Conservation (phyloP, 2,797 vertebrate genomes). For the Tarsius wallacei region DNA sequence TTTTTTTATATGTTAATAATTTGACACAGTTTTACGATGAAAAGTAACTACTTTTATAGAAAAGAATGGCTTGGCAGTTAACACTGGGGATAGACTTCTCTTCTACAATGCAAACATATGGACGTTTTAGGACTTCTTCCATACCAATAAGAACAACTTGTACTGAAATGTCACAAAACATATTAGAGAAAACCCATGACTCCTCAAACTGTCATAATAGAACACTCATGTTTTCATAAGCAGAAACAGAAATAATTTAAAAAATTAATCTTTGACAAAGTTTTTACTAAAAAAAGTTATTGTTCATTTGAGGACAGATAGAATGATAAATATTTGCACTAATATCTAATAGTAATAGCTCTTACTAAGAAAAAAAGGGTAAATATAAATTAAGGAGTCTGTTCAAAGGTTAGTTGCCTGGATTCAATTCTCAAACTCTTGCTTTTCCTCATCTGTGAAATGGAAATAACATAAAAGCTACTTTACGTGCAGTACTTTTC, state of each 20-base stretch:
- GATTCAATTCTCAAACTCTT: background rate
- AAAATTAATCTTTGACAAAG: conserved; percentile 11
- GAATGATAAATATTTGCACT: background rate
- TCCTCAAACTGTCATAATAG: background rate
- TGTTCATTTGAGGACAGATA: background rate
- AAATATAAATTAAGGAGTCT: background rate
- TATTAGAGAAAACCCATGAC: background rate
- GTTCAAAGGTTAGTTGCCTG: background rate
- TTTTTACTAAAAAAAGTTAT: background rate
- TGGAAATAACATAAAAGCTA: background rate
- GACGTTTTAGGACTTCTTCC: background rate
- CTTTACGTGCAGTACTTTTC: background rate
- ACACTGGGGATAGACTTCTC: background rate
- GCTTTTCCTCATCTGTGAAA: background rate
- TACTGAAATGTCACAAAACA: background rate
- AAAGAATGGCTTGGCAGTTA: background rate
- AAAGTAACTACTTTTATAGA: background rate
- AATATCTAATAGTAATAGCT: background rate
- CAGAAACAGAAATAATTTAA: background rate
- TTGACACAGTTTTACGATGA: conserved; percentile 20
- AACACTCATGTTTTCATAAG: background rate
- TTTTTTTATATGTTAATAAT: conserved; percentile 39
- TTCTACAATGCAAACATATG: background rate
- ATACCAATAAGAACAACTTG: background rate
- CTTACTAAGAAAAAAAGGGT: background rate